Percentiles rank a stretch among this genome's conserved stretches.
These are phyloP conservation scores for Ptychobarbus kaznakovi DNA, from an alignment of 2,797 vertebrate species.

Conservation along the genomic window DNA sequence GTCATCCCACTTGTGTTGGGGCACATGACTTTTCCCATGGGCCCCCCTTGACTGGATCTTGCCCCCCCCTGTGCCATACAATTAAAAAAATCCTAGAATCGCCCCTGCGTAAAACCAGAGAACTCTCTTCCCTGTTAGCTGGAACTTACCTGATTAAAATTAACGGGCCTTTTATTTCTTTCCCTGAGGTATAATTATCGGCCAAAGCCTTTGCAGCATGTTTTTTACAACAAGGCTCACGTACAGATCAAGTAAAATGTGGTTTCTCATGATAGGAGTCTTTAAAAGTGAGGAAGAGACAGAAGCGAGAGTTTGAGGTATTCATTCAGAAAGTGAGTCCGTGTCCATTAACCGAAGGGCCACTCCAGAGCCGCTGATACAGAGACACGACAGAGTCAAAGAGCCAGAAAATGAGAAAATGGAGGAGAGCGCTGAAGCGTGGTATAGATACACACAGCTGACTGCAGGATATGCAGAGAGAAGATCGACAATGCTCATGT, in stretches of 20 bases:
- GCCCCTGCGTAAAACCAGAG: too few species aligned
- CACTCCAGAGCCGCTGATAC: slow-evolving; percentile 12
- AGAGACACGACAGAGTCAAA: slow-evolving; percentile 19
- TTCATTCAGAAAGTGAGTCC: slow-evolving; percentile 24
- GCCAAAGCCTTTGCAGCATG: background rate
- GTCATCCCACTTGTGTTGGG: too few species aligned
- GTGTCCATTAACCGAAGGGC: slow-evolving; percentile 20
- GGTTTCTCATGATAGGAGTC: background rate
- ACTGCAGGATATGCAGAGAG: background rate
- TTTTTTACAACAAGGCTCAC: too few species aligned
- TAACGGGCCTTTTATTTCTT: background rate
- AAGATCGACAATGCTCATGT: background rate
- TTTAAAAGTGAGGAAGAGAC: background rate
- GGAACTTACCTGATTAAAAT: background rate
- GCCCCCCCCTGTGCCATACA: too few species aligned
- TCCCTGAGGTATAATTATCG: background rate
- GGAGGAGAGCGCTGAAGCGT: background rate
- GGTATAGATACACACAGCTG: slow-evolving; percentile 3
- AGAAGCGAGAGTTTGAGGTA: background rate
- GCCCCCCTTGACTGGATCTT: too few species aligned
- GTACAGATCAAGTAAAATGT: background rate
- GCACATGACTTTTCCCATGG: too few species aligned
- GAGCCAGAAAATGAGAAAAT: slow-evolving; percentile 36
- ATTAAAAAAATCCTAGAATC: too few species aligned
- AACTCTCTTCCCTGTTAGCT: too few species aligned